Percentiles rank a stretch among this genome's conserved stretches.
Evolutionary conservation across 2,888 invertebrate species (phyloP).

Genomic region (Lapara coniferarum): DNA sequence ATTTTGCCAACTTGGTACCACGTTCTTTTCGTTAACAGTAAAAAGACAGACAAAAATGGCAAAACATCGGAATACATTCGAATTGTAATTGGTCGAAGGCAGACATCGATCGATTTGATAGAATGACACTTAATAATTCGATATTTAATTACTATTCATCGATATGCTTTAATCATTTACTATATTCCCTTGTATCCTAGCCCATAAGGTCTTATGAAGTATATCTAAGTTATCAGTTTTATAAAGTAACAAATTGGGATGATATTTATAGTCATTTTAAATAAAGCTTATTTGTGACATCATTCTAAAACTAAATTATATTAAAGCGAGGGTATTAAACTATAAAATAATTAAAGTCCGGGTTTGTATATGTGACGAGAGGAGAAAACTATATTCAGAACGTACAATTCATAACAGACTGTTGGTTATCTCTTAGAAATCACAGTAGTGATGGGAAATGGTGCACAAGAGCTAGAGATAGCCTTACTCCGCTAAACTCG

Average conservation of each 20-base stretch:
- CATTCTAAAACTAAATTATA: slow-evolving; percentile 17
- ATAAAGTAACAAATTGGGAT: neutral
- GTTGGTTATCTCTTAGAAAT: slow-evolving; percentile 40
- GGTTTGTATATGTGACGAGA: neutral
- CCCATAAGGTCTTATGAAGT: neutral
- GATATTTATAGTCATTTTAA: slow-evolving; percentile 14
- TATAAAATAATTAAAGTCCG: neutral
- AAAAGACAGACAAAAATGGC: slow-evolving; percentile 28
- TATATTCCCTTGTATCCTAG: slow-evolving; percentile 2
- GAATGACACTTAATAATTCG: slow-evolving; percentile 17
- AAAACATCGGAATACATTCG: slow-evolving; percentile 15
- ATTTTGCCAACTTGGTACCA: slow-evolving; percentile 24
- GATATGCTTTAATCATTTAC: slow-evolving; percentile 16
- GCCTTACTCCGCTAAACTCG: slow-evolving; percentile 62
- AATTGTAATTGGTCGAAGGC: slow-evolving; percentile 21
- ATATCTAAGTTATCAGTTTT: slow-evolving; percentile 3
- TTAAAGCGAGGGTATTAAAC: slow-evolving; percentile 4
- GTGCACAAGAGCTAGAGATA: slow-evolving; percentile 68
- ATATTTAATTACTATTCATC: slow-evolving; percentile 33
- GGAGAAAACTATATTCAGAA: neutral
- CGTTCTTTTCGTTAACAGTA: slow-evolving; percentile 22
- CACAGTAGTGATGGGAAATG: slow-evolving; percentile 34
- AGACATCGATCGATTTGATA: slow-evolving; percentile 24
- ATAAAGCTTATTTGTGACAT: slow-evolving; percentile 14
- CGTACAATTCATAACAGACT: neutral